Conservation (phyloP, 1,140 invertebrate species). For the Drosophila teissieri region DNA sequence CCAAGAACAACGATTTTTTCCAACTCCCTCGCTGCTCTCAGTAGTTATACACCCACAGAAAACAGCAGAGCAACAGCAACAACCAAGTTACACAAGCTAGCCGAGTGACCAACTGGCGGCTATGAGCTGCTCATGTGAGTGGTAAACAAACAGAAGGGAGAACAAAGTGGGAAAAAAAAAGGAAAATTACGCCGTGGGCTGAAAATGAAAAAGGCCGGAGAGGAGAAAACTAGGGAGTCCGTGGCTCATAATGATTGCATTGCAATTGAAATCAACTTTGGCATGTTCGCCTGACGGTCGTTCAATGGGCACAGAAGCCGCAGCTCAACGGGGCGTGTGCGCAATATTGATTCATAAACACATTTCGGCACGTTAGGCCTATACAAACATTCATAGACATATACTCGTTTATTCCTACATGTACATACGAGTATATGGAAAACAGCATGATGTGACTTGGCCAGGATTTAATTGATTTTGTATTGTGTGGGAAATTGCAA, state of each 20-base stretch:
- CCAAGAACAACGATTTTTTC: slow-evolving; percentile 34
- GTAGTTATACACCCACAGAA: slow-evolving; percentile 43
- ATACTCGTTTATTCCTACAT: too few species aligned
- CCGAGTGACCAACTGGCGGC: slow-evolving; percentile 51
- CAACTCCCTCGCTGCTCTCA: slow-evolving; percentile 19
- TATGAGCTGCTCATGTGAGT: slow-evolving; percentile 24
- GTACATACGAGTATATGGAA: not conserved
- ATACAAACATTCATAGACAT: not conserved
- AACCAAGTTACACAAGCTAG: slow-evolving; percentile 21
- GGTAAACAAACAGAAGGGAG: slow-evolving; percentile 51
- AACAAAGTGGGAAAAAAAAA: slow-evolving; percentile 16
- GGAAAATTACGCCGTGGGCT: slow-evolving; percentile 10
- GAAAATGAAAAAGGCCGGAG: not conserved
- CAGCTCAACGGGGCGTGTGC: slow-evolving; percentile 38
- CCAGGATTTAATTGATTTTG: slow-evolving; percentile 50
- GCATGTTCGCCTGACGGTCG: slow-evolving; percentile 26
- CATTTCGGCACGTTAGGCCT: slow-evolving; percentile 25
- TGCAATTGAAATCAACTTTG: slow-evolving; percentile 40
- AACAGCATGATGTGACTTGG: slow-evolving; percentile 29
- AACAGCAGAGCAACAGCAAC: not conserved
- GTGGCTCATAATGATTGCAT: slow-evolving; percentile 45
- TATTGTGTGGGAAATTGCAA: slow-evolving; percentile 46
- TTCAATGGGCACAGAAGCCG: slow-evolving; percentile 19
- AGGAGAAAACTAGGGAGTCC: not conserved
- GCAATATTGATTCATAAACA: slow-evolving; percentile 52